Base-by-base conservation (phyloP, 1,140 invertebrate species). In the Euwallacea similis region DNA sequence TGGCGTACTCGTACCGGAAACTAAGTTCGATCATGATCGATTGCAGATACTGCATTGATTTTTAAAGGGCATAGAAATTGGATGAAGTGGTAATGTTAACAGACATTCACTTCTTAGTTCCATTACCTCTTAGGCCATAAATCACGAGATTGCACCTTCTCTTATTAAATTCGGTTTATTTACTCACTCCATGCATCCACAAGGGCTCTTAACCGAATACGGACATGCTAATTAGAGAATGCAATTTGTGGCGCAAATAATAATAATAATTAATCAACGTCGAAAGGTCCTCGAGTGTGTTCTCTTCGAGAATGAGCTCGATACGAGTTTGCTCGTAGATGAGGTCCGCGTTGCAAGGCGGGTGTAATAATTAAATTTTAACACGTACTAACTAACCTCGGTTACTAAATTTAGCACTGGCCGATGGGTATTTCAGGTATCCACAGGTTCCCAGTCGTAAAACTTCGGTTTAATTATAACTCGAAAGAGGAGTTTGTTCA, bases 211-310 rank as follows among this genome's bases (percentile, higher is more conserved):
- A 50, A 2, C 46, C 46, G 46, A 10, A 50, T 50, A 50, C 9
- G 46, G 46, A 50, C 46, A 50, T 50, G 46, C 46, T 50, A 50
- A 50, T 50, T 50, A 50, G 46, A 50, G 46, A 50, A 13, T 10
- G 46, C 13, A 50, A 13, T 50, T 50, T 3, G 6, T 50, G 13
- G 46, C 13, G 46, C 46, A 50, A 50, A 50, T 50, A 50, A 4
- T 4, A 50, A 4, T 4, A 50, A 50, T 50, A 11, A 50, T 50
- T 50, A 50, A 50, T 50, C 46, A 50, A 50, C 46, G 46, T 50
- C 13, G 46, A 50, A 11, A 50, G 46, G 46, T 50, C 21, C 21
- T 33, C 21, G 21, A 33, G 21, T 33, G 21, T 33, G 21, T 33
- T 33, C 21, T 33, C 4, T 33, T 33, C 21, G 21, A 33, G 21